Base-by-base conservation (phyloP, 2,888 invertebrate genomes). In the Sabatieria punctata region DNA sequence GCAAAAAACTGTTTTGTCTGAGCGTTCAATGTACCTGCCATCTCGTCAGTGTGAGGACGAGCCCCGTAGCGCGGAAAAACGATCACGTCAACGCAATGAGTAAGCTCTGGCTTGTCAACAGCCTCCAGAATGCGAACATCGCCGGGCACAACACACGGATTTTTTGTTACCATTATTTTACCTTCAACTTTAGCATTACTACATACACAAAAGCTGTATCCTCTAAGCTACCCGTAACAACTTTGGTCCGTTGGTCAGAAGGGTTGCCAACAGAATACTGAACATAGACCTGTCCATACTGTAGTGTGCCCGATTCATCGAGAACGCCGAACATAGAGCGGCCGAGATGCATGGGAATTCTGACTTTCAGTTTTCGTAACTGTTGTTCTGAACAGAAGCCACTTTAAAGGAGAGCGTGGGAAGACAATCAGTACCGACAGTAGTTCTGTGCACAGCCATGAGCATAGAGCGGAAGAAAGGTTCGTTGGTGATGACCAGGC, bases 111-210 rank as follows among this genome's bases (percentile, higher is more conserved):
- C 1, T 52, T 51, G 44, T 57, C 51, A 15, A 64, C 57, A 18
- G 61, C 64, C 30, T 51, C 50, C 30, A 64, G 56, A 26, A 57
- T 58, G 11, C 63, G 53, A 1, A 65, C 52, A 47, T 65, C 65
- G 2, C 65, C 64, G 1, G 59, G 54, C 45, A 60, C 59, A 42
- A 63, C 58, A 48, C 64, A 65, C 13, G 65, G 65, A 48, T 60
- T 61, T 48, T 65, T 63, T 15, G 57, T 55, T 18, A 63, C 59
- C 13, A 65, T 30, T 11, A 30, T 15, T 30, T 15, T 30, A 8
- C n/a, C n/a, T n/a, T n/a, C n/a, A n/a, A n/a, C n/a, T n/a, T n/a
- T n/a, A n/a, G n/a, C n/a, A n/a, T n/a, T n/a, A n/a, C n/a, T n/a
- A n/a, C n/a, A n/a, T n/a, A n/a, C n/a, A n/a, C n/a, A n/a, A n/a